phyloP scores from a whole-genome alignment of 2,888 invertebrate species.

The Latrodectus hesperus region DNA sequence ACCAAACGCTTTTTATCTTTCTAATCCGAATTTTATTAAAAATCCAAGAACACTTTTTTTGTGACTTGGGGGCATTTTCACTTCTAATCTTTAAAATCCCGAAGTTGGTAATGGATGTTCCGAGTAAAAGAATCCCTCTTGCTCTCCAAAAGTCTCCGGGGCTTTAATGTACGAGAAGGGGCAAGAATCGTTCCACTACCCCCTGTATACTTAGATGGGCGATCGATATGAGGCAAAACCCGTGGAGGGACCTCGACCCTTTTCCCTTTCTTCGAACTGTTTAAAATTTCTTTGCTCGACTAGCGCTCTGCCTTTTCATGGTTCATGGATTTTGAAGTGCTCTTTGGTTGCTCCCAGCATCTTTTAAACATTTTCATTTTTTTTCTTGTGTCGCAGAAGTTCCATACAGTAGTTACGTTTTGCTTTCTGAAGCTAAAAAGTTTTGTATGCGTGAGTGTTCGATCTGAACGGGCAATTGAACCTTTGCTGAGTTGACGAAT shows the following conservation, averaged over 20 bases:
- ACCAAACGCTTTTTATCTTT: neutral
- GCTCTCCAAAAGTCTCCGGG: conserved; percentile 14
- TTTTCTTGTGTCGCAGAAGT: neutral
- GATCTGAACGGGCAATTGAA: too few species aligned
- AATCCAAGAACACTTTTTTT: conserved; percentile 5
- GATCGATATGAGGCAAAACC: conserved; percentile 35
- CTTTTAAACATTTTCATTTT: neutral
- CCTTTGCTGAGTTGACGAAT: too few species aligned
- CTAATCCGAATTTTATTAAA: conserved; percentile 43
- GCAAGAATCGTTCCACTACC: conserved; percentile 27
- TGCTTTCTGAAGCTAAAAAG: too few species aligned
- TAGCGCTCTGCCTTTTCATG: neutral
- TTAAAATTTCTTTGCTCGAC: conserved; percentile 29
- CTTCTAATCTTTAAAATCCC: conserved; percentile 20
- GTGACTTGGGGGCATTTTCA: neutral
- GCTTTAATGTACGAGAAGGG: neutral
- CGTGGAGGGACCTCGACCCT: neutral
- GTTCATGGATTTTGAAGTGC: conserved; percentile 8
- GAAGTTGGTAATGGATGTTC: conserved; percentile 50
- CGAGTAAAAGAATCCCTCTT: conserved; percentile 6
- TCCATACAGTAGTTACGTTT: too few species aligned
- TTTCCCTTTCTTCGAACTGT: neutral
- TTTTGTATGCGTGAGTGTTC: too few species aligned
- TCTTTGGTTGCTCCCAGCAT: neutral
- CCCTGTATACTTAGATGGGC: conserved; percentile 27